Percentiles rank a stretch among this genome's conserved stretches.
Evolutionary conservation across 2,888 invertebrate genomes (phyloP).

Genomic region (Germaria angustata): DNA sequence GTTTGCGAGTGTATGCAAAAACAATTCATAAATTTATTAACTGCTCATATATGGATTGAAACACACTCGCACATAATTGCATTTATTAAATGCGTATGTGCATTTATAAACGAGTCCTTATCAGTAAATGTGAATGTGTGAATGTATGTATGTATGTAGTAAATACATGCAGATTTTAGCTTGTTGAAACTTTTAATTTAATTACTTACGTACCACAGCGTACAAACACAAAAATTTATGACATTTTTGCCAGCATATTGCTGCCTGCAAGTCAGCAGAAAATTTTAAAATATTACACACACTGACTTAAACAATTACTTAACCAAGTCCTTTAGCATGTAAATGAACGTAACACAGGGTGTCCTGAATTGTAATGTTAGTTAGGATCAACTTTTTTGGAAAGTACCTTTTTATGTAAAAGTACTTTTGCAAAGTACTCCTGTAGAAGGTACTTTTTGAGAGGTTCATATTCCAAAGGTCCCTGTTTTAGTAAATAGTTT

Average conservation of each 20-base stretch:
- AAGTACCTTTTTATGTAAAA: neutral
- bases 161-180: no score
- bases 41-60: neutral
- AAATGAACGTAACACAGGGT: neutral
- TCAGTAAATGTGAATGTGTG: neutral
- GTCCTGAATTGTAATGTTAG: neutral
- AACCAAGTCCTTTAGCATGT: constrained; percentile 7
- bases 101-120: no score
- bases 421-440: no score
- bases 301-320: constrained; percentile 5
- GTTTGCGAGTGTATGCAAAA: neutral
- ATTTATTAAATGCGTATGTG: neutral
- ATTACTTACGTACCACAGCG: constrained; percentile 33
- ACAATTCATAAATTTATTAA: constrained; percentile 39
- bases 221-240: constrained; percentile 34
- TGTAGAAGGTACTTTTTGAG: no score
- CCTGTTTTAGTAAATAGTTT: no score
- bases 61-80: neutral
- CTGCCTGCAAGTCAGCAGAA: constrained; percentile 50
- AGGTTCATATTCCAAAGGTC: no score
- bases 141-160: neutral
- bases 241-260: constrained; percentile 43
- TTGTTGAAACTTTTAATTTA: constrained; percentile 52
- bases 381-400: neutral
- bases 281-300: constrained; percentile 38